Evolutionary conservation across 2,888 invertebrate genomes (phyloP).

Genomic region (Diplazon laetatorius): DNA sequence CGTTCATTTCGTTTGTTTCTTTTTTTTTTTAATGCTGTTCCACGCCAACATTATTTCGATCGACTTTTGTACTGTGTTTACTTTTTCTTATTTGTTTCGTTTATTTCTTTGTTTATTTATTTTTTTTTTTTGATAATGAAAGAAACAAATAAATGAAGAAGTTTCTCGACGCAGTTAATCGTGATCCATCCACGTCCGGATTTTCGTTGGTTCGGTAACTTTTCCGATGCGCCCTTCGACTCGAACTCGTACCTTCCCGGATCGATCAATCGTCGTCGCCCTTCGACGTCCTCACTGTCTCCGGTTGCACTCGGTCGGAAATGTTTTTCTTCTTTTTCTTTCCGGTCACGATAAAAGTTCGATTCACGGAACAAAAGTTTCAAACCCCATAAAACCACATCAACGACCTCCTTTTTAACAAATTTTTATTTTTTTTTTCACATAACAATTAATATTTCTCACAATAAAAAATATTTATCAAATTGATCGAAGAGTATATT

Average conservation of each 20-base stretch:
- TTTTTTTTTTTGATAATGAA: too few relatives aligned
- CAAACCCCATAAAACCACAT: not conserved
- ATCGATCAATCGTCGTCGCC: conserved; percentile 57
- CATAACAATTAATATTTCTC: not conserved
- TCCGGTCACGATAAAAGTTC: too few relatives aligned
- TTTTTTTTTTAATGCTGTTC: too few relatives aligned
- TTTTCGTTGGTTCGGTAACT: conserved; percentile 59
- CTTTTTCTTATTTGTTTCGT: too few relatives aligned
- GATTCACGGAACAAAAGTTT: too few relatives aligned
- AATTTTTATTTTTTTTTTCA: not conserved
- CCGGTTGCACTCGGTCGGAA: conserved; percentile 28
- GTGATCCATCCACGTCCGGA: conserved; percentile 57
- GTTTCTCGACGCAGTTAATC: not conserved
- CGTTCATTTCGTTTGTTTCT: too few relatives aligned
- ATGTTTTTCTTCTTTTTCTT: too few relatives aligned
- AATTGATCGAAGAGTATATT: not conserved
- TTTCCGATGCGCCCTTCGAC: conserved; percentile 38
- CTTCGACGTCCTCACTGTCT: conserved; percentile 34
- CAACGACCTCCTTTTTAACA: not conserved
- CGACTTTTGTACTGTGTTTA: too few relatives aligned
- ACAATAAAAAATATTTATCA: not conserved
- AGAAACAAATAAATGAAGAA: not conserved
- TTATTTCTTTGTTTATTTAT: too few relatives aligned
- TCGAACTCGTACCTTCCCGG: conserved; percentile 46
- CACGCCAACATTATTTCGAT: too few relatives aligned